A percentile compares a stretch with the other conserved stretches of the same genome.
Conservation (phyloP, 2,888 invertebrate genomes). For the Nemoura dubitans region DNA sequence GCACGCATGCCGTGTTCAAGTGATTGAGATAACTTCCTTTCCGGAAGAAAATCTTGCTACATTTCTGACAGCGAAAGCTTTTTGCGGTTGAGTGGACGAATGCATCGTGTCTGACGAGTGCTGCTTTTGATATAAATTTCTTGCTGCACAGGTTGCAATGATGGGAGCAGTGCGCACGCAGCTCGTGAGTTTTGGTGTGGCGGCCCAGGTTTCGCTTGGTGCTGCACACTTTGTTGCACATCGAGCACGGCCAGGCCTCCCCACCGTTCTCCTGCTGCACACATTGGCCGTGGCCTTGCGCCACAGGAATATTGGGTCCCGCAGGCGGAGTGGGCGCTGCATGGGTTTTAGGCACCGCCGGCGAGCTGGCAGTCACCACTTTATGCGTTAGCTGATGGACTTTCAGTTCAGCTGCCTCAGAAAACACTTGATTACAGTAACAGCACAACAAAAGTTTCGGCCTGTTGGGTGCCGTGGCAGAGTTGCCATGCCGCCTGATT, state of each 20-base stretch:
- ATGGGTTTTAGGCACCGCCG: background rate
- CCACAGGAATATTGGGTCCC: background rate
- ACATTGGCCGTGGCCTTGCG: background rate
- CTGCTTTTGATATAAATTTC: slow-evolving; percentile 54
- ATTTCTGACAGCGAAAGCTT: slow-evolving; percentile 57
- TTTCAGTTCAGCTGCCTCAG: slow-evolving; percentile 15
- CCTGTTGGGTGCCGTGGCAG: background rate
- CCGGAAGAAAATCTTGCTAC: slow-evolving; percentile 58
- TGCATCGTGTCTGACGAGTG: slow-evolving; percentile 55
- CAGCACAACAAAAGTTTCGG: background rate
- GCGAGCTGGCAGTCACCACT: slow-evolving; percentile 23
- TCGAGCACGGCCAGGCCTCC: slow-evolving; percentile 50
- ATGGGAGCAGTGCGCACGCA: slow-evolving; percentile 42
- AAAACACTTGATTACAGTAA: slow-evolving; percentile 31
- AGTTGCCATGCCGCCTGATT: background rate
- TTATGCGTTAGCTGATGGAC: background rate
- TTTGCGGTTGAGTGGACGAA: slow-evolving; percentile 55
- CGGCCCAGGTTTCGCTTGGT: slow-evolving; percentile 57
- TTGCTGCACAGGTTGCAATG: slow-evolving; percentile 55
- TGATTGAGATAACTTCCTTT: slow-evolving; percentile 56
- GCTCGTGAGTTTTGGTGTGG: slow-evolving; percentile 54
- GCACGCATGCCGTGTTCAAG: slow-evolving; percentile 52
- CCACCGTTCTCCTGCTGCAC: background rate
- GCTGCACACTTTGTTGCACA: slow-evolving; percentile 57
- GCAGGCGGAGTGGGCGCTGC: too few relatives aligned